Conservation (phyloP, 2,797 vertebrate species). For the Yasuhikotakia modesta region DNA sequence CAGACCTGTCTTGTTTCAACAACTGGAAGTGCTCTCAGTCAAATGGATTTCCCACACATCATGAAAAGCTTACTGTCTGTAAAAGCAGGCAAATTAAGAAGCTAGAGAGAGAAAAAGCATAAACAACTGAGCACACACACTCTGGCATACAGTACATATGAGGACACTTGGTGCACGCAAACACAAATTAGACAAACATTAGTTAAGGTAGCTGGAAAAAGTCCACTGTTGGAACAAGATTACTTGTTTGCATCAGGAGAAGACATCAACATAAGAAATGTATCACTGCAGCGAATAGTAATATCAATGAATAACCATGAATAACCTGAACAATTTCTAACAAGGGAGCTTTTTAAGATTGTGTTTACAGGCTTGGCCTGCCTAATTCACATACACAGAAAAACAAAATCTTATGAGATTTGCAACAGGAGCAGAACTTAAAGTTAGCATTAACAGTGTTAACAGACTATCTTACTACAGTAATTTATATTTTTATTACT, state of each 20-base stretch:
- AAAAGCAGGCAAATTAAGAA: constrained; percentile 61
- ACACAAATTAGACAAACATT: constrained; percentile 39
- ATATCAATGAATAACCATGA: constrained; percentile 20
- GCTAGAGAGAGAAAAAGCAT: constrained; percentile 55
- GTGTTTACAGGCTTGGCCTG: constrained; percentile 38
- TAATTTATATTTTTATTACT: not conserved
- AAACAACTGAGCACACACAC: constrained; percentile 17
- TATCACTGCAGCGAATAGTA: constrained; percentile 18
- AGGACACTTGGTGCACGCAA: constrained; percentile 22
- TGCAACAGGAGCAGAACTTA: not conserved
- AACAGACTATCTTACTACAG: not conserved
- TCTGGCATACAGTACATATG: constrained; percentile 41
- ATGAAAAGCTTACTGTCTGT: constrained; percentile 56
- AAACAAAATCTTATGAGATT: constrained; percentile 30
- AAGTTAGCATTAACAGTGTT: not conserved
- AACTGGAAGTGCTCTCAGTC: constrained; percentile 72
- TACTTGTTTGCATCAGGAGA: constrained; percentile 41
- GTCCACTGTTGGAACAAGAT: constrained; percentile 33
- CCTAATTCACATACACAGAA: constrained; percentile 18
- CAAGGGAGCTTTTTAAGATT: constrained; percentile 40
- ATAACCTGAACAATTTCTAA: constrained; percentile 25
- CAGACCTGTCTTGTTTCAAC: constrained; percentile 68
- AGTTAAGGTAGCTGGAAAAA: constrained; percentile 17
- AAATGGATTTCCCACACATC: constrained; percentile 65
- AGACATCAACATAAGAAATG: constrained; percentile 28